phyloP scores from a whole-genome alignment of 2,888 invertebrate genomes.

The Drosophila birchii region DNA sequence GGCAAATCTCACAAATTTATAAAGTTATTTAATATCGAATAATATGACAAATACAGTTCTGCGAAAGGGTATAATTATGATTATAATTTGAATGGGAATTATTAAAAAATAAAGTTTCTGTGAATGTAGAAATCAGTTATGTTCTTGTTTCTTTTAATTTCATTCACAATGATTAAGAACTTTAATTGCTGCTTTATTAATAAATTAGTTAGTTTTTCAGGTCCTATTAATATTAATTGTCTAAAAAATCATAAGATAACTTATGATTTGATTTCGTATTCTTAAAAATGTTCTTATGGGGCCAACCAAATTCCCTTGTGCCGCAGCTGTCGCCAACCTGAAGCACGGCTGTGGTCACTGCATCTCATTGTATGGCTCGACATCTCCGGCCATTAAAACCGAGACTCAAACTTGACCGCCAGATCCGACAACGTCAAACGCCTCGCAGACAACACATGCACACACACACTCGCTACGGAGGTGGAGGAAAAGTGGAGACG shows the following conservation, averaged over 20 bases:
- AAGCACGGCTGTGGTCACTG: slow-evolving; percentile 51
- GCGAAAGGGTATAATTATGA: not conserved
- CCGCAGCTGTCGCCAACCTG: slow-evolving; percentile 33
- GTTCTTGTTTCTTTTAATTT: not conserved
- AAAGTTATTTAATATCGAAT: too few species aligned
- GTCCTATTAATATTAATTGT: not conserved
- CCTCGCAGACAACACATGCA: slow-evolving; percentile 26
- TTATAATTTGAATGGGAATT: not conserved
- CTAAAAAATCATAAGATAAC: not conserved
- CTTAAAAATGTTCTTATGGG: not conserved
- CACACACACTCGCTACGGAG: slow-evolving; percentile 17
- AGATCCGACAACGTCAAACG: slow-evolving; percentile 47
- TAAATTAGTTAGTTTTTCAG: not conserved
- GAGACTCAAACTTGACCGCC: slow-evolving; percentile 59
- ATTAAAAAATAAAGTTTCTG: not conserved
- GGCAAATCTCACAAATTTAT: too few species aligned
- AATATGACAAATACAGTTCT: too few species aligned
- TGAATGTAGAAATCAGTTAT: not conserved
- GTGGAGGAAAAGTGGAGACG: slow-evolving; percentile 18
- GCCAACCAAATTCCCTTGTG: not conserved
- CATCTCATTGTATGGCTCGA: slow-evolving; percentile 26
- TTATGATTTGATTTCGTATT: not conserved
- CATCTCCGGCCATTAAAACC: slow-evolving; percentile 55
- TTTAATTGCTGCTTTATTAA: not conserved
- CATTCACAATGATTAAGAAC: not conserved